These are phyloP conservation scores for Platypus cylindrus DNA, from an alignment of 2,888 invertebrate genomes.

Conservation along the genomic window DNA sequence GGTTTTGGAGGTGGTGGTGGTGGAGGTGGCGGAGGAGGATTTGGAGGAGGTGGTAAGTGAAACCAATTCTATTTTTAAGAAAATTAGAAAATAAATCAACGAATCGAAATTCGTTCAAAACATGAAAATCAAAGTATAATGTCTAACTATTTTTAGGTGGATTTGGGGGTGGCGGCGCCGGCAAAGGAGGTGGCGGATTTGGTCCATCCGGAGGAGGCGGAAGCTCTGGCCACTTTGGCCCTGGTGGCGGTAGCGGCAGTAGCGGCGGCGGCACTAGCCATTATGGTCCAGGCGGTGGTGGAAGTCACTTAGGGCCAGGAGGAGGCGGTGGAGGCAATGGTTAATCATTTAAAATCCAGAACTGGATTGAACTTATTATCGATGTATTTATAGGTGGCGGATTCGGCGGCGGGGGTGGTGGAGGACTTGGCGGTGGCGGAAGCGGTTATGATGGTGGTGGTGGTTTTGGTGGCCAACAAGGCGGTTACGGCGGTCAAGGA, in stretches of 20 bases:
- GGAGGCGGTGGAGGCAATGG: too few species aligned
- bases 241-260: not conserved
- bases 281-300: too few species aligned
- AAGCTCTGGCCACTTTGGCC: not conserved
- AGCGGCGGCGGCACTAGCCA: not conserved
- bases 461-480: not conserved
- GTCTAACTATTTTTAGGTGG: constrained; percentile 3
- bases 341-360: too few species aligned
- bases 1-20: constrained; percentile 3
- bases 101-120: too few species aligned
- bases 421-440: constrained; percentile 3
- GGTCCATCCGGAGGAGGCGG: not conserved
- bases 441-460: not conserved
- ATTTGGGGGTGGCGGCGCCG: constrained; percentile 3
- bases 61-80: not conserved
- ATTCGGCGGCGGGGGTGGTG: too few species aligned
- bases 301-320: too few species aligned
- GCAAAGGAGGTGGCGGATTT: not conserved
- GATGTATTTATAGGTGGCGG: too few species aligned
- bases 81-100: too few species aligned
- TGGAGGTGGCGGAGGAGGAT: constrained; percentile 1
- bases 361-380: too few species aligned
- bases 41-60: not conserved
- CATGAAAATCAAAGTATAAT: not conserved
- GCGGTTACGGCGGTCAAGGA: not conserved